phyloP scores from a whole-genome alignment of 2,888 invertebrate genomes.

The Malthinus flaveolus region DNA sequence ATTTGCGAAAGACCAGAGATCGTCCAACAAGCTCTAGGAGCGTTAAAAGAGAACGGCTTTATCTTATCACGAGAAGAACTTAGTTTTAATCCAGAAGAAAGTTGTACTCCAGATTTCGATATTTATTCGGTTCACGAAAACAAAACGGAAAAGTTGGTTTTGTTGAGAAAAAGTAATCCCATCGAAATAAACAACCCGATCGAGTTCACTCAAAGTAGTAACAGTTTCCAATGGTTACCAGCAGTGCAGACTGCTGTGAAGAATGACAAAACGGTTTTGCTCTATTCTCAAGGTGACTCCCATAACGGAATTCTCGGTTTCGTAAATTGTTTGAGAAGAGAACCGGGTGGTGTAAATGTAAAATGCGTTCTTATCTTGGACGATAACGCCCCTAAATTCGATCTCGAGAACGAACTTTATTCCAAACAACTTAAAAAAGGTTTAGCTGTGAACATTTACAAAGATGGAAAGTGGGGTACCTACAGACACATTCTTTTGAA shows the following conservation, averaged over 20 bases:
- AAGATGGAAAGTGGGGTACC: conserved; percentile 63
- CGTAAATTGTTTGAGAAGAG: conserved; percentile 81
- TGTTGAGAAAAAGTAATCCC: conserved; percentile 58
- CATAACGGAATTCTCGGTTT: conserved; percentile 83
- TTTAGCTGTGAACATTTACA: conserved; percentile 77
- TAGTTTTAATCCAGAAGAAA: neutral
- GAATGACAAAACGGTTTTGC: conserved; percentile 56
- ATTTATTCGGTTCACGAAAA: conserved; percentile 58
- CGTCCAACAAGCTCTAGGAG: conserved; percentile 8
- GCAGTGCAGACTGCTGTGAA: conserved; percentile 49
- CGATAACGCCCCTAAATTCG: conserved; percentile 65
- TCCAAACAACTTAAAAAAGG: conserved; percentile 69
- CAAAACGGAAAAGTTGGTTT: conserved; percentile 58
- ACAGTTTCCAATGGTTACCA: conserved; percentile 60
- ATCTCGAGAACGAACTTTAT: conserved; percentile 66
- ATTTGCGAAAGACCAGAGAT: conserved; percentile 58
- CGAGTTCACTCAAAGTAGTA: conserved; percentile 53
- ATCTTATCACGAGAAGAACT: conserved; percentile 14
- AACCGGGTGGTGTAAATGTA: conserved; percentile 62
- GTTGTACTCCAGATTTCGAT: conserved; percentile 52
- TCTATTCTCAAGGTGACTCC: conserved; percentile 65
- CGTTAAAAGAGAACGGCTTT: conserved; percentile 14
- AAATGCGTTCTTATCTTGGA: conserved; percentile 67
- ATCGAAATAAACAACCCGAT: conserved; percentile 57
- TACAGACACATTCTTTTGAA: conserved; percentile 79